Evolutionary conservation across 2,888 invertebrate species (phyloP).

Genomic region (Drosophila setosimentum): DNA sequence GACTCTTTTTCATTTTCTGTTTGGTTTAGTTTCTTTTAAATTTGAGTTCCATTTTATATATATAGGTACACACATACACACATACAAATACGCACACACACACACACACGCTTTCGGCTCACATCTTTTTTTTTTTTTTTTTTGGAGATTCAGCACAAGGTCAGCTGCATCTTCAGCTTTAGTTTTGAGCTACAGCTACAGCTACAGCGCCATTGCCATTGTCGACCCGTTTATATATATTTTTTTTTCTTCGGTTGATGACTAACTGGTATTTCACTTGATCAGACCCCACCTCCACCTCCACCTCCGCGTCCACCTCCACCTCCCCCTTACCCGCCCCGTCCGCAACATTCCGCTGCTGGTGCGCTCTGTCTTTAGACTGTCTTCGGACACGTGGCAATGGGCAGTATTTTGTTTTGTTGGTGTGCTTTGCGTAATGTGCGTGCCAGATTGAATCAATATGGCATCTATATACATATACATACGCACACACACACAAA

Average conservation of each 20-base stretch:
- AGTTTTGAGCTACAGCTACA: slow-evolving; percentile 20
- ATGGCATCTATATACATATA: slow-evolving; percentile 4
- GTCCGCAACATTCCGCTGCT: slow-evolving; percentile 3
- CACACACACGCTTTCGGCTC: slow-evolving; percentile 12
- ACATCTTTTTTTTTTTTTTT: slow-evolving; percentile 35
- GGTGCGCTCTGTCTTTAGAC: slow-evolving; percentile 6
- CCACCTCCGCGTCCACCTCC: background rate
- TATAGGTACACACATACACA: background rate
- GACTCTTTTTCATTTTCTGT: slow-evolving; percentile 22
- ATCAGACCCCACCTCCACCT: slow-evolving; percentile 2
- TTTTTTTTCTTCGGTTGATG: slow-evolving; percentile 44
- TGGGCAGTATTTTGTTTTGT: slow-evolving; percentile 18
- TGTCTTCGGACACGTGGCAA: slow-evolving; percentile 46
- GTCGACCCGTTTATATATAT: slow-evolving; percentile 58
- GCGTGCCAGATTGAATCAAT: slow-evolving; percentile 40
- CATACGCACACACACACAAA: slow-evolving; percentile 2
- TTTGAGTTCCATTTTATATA: slow-evolving; percentile 33
- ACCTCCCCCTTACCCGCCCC: background rate
- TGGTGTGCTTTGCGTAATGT: slow-evolving; percentile 44
- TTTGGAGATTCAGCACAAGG: slow-evolving; percentile 73
- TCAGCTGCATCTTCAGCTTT: slow-evolving; percentile 76
- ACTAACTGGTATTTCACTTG: slow-evolving; percentile 73
- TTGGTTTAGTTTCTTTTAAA: slow-evolving; percentile 25
- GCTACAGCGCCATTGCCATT: slow-evolving; percentile 46
- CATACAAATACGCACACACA: background rate